A percentile compares a stretch with the other conserved stretches of the same genome.
Conservation (phyloP, 2,797 vertebrate genomes). For the Dromococcyx pavoninus region DNA sequence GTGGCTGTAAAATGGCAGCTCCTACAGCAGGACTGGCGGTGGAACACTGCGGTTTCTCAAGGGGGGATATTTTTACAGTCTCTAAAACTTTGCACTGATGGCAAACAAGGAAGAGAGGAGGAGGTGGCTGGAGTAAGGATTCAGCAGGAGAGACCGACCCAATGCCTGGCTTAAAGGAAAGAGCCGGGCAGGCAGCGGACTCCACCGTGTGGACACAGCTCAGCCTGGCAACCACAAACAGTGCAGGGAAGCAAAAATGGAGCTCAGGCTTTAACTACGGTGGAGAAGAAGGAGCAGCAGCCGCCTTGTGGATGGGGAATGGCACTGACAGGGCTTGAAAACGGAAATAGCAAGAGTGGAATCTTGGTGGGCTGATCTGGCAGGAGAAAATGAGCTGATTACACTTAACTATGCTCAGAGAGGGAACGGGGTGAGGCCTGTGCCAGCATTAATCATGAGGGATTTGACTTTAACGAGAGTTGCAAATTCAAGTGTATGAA, state of each 20-base stretch:
- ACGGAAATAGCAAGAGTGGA: not conserved
- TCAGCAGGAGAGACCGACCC: rapidly evolving
- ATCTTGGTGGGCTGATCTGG: not conserved
- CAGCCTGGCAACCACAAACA: not conserved
- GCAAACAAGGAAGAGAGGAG: not conserved
- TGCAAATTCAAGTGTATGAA: not conserved
- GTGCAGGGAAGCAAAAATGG: not conserved
- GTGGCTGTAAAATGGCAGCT: not conserved
- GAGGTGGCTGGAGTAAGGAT: not conserved
- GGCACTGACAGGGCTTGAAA: no score
- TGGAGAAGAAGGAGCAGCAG: not conserved
- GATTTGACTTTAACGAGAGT: not conserved
- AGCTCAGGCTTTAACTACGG: not conserved
- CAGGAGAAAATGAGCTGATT: not conserved
- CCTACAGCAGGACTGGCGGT: not conserved
- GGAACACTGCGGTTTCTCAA: not conserved
- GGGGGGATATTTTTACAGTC: not conserved
- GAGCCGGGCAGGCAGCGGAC: not conserved
- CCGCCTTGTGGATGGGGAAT: not conserved
- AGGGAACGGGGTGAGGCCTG: not conserved
- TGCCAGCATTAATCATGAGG: not conserved
- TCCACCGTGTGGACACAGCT: not conserved
- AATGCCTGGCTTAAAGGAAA: not conserved
- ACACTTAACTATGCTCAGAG: not conserved
- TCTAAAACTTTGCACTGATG: not conserved